phyloP scores from a whole-genome alignment of 2,888 invertebrate species.

The Lysandra bellargus region DNA sequence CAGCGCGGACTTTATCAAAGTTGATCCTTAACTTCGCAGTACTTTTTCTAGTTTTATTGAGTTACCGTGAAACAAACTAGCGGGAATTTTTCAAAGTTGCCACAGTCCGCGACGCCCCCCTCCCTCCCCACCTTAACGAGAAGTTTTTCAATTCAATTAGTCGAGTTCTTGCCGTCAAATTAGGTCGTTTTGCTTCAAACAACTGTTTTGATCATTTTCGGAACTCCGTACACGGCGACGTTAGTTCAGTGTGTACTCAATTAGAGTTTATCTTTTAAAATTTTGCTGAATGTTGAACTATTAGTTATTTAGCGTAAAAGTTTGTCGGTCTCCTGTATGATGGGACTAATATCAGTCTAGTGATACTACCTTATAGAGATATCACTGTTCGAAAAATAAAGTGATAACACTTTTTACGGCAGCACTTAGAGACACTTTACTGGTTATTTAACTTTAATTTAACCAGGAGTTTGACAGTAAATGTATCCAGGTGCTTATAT shows the following conservation, averaged over 20 bases:
- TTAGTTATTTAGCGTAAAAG: too few species aligned
- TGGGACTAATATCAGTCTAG: too few species aligned
- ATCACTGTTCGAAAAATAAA: too few species aligned
- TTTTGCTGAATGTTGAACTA: not conserved
- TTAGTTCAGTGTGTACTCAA: not conserved
- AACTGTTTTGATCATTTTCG: conserved; percentile 34
- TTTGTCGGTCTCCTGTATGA: too few species aligned
- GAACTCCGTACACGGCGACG: conserved; percentile 6
- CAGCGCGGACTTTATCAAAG: conserved; percentile 49
- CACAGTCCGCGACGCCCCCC: conserved; percentile 45
- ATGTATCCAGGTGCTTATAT: too few species aligned
- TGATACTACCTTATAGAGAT: too few species aligned
- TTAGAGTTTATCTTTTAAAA: not conserved
- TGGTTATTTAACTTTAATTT: too few species aligned
- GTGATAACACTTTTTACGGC: too few species aligned
- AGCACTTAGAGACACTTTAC: too few species aligned
- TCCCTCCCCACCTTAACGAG: conserved; percentile 55
- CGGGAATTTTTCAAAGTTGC: conserved; percentile 70
- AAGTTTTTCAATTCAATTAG: conserved; percentile 71
- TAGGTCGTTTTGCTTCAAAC: conserved; percentile 44
- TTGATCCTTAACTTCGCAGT: conserved; percentile 59
- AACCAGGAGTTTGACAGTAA: too few species aligned
- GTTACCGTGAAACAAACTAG: conserved; percentile 74
- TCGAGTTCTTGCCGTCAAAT: conserved; percentile 40
- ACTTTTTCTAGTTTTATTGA: conserved; percentile 46